Base-by-base conservation (phyloP, 2,888 invertebrate genomes). In the Bimastos eiseni region DNA sequence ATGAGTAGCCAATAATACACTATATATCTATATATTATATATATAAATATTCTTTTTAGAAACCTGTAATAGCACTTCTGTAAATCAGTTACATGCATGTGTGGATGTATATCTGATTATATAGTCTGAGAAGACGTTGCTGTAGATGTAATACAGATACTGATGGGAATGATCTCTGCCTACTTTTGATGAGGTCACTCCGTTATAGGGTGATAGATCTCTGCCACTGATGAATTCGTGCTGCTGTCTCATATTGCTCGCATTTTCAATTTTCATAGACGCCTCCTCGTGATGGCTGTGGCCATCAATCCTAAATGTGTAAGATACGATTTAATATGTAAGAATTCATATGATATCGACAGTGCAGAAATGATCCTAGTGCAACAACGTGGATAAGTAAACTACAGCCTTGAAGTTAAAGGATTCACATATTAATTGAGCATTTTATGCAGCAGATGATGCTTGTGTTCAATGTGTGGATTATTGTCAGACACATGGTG, bases 81-180 rank as follows among this genome's bases (percentile, higher is more conserved):
- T 49, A 49, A 49, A 49, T 49, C 49, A 49, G 49, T 4, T 70
- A n/a, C 70, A 17, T 6, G 70, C n/a, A n/a, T 70, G 70, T n/a
- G 70, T 70, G n/a, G n/a, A 30, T 70, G 70, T 70, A n/a, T n/a
- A 70, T 70, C 70, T 70, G 30, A n/a, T n/a, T 70, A 70, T 70
- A n/a, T 5, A 70, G 70, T 8, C 70, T n/a, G n/a, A 21, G 4
- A 44, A 70, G 70, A 70, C 70, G 2, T 70, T 70, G 70, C 11
- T n/a, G 70, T 70, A 70, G 70, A 70, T 70, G 70, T 70, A n/a
- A 70, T 70, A n/a, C n/a, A n/a, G 70, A 70, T 70, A n/a, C 70
- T 70, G n/a, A 70, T 70, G 70, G 70, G n/a, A 70, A 70, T 49
- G 49, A 24, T 24, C 49, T 70, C 70, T 70, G 70, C 70, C 70